Evolutionary conservation across 2,888 invertebrate genomes (phyloP).

Genomic region (Chrysodeixis includens): DNA sequence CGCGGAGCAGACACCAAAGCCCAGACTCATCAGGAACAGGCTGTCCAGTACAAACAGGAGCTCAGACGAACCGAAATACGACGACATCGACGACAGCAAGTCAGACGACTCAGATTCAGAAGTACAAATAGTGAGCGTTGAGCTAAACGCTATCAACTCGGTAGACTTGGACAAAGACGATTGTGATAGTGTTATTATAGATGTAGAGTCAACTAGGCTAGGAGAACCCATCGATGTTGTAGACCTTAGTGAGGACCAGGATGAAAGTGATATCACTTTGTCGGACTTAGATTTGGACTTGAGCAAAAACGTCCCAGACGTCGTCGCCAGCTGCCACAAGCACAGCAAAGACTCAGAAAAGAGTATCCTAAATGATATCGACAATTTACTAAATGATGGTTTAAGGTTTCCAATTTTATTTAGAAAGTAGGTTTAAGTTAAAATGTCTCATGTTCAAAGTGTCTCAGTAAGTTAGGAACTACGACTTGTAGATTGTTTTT

Average conservation of each 20-base stretch:
- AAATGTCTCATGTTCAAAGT: constrained; percentile 36
- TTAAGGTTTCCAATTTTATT: constrained; percentile 69
- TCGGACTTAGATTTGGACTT: constrained; percentile 74
- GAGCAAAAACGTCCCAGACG: constrained; percentile 81
- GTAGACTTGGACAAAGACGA: constrained; percentile 64
- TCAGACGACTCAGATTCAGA: constrained; percentile 80
- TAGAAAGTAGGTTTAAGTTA: constrained; percentile 29
- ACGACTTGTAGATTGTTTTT: constrained; percentile 24
- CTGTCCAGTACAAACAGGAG: constrained; percentile 65
- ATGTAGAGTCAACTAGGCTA: constrained; percentile 71
- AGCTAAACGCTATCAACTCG: constrained; percentile 63
- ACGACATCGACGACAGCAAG: constrained; percentile 61
- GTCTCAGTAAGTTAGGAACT: constrained; percentile 34
- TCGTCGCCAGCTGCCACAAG: constrained; percentile 82
- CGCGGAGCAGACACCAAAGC: constrained; percentile 74
- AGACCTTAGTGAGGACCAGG: constrained; percentile 79
- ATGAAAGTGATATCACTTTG: constrained; percentile 70
- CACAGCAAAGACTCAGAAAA: constrained; percentile 64
- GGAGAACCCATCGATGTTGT: constrained; percentile 77
- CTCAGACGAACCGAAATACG: constrained; percentile 57
- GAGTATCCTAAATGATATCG: constrained; percentile 72
- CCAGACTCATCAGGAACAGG: constrained; percentile 79
- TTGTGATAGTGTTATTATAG: constrained; percentile 76
- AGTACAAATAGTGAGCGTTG: constrained; percentile 81
- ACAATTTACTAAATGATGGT: constrained; percentile 73